These are phyloP conservation scores for Diadromus collaris DNA, from an alignment of 2,888 invertebrate species.

Conservation along the genomic window DNA sequence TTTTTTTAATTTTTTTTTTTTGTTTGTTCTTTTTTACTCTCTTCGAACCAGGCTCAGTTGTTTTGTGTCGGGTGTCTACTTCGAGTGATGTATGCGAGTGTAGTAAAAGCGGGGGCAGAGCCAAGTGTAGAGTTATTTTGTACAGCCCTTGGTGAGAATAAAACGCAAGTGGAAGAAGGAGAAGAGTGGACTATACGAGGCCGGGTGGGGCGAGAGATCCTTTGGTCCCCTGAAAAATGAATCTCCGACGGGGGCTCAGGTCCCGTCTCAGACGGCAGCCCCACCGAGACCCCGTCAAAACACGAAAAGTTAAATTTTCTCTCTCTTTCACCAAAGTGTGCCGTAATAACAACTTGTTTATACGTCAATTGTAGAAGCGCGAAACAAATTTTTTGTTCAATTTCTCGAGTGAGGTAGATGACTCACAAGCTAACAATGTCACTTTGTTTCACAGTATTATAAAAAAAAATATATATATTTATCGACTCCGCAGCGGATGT, in stretches of 20 bases:
- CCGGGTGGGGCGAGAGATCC: slow-evolving; percentile 54
- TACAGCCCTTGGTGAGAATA: slow-evolving; percentile 55
- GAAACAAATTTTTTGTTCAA: background rate
- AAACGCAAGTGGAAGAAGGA: slow-evolving; percentile 12
- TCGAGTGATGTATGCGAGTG: slow-evolving; percentile 33
- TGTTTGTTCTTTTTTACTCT: background rate
- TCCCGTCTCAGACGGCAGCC: slow-evolving; percentile 56
- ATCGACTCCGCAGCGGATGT: background rate
- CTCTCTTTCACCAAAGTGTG: slow-evolving; percentile 5
- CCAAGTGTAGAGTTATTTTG: slow-evolving; percentile 40
- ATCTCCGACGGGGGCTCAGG: slow-evolving; percentile 70
- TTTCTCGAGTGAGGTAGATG: no score
- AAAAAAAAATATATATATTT: no score
- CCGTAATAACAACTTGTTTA: background rate
- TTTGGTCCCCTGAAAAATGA: slow-evolving; percentile 76
- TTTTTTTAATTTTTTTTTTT: background rate
- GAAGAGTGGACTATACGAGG: slow-evolving; percentile 45
- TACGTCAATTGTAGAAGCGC: background rate
- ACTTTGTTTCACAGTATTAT: no score
- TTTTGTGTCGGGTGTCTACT: slow-evolving; percentile 43
- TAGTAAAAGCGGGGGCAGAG: slow-evolving; percentile 10
- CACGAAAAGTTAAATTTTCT: slow-evolving; percentile 63
- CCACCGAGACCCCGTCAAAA: slow-evolving; percentile 71
- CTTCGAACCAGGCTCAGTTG: background rate
- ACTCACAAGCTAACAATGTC: no score